A percentile compares a stretch with the other conserved stretches of the same genome.
Conservation (phyloP, 1,140 invertebrate species). For the Pogonomyrmex californicus region DNA sequence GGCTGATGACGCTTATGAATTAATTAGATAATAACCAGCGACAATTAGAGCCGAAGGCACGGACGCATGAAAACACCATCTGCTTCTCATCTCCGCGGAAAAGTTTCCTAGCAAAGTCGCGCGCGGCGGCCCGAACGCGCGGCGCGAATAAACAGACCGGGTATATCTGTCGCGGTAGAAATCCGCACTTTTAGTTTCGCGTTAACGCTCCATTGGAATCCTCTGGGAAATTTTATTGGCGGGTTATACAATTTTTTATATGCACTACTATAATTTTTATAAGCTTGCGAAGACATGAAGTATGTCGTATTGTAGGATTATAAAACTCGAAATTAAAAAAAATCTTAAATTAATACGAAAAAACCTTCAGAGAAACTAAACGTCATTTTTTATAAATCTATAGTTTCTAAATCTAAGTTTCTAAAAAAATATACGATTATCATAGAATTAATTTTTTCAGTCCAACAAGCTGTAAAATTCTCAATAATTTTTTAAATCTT, state of each 20-base stretch:
- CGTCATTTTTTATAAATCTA: constrained; percentile 11
- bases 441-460: background rate
- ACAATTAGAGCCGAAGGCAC: constrained; percentile 77
- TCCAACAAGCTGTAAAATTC: background rate
- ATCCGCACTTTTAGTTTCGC: background rate
- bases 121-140: background rate
- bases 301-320: background rate
- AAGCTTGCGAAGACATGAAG: background rate
- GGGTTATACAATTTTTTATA: background rate
- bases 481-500: background rate
- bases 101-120: constrained; percentile 57
- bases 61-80: constrained; percentile 78
- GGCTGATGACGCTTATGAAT: constrained; percentile 78
- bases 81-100: constrained; percentile 79
- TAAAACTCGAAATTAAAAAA: no score
- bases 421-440: background rate
- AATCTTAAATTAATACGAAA: background rate
- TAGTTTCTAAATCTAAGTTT: constrained; percentile 23
- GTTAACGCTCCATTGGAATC: background rate
- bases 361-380: background rate
- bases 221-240: background rate
- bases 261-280: background rate
- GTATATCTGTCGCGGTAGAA: background rate
- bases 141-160: background rate
- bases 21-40: constrained; percentile 82